Percentiles rank a stretch among this genome's conserved stretches.
Conservation (phyloP, 1,140 invertebrate species). For the Drosophila nigrodunni region DNA sequence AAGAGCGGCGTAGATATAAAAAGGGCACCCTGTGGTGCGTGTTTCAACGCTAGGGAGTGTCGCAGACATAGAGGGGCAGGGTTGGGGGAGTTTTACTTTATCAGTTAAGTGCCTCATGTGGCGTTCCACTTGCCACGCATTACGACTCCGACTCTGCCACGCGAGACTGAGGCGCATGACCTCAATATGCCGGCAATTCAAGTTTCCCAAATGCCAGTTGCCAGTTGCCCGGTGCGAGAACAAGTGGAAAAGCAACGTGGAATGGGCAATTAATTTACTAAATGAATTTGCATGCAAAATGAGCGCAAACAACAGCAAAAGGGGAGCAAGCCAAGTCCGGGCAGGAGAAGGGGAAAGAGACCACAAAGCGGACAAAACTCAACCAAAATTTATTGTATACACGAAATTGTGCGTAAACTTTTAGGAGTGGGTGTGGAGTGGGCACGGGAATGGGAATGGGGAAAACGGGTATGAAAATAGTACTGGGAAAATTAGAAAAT, state of each 20-base stretch:
- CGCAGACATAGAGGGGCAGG: background rate
- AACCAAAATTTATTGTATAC: slow-evolving; percentile 41
- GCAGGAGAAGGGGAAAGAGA: background rate
- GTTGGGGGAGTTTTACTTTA: slow-evolving; percentile 6
- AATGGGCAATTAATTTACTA: slow-evolving; percentile 82
- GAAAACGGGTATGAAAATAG: background rate
- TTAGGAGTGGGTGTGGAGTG: slow-evolving; percentile 22
- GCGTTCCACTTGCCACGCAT: slow-evolving; percentile 43
- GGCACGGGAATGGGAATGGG: background rate
- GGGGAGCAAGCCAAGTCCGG: background rate
- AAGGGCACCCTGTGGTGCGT: slow-evolving; percentile 8
- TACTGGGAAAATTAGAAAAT: slow-evolving; percentile 1
- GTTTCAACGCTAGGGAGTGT: no score
- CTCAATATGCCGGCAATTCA: slow-evolving; percentile 73
- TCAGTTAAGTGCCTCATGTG: slow-evolving; percentile 12
- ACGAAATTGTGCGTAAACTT: slow-evolving; percentile 66
- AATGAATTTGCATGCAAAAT: slow-evolving; percentile 82
- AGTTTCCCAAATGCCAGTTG: slow-evolving; percentile 3
- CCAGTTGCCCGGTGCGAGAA: slow-evolving; percentile 26
- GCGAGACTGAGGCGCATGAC: slow-evolving; percentile 74
- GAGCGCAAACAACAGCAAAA: slow-evolving; percentile 57
- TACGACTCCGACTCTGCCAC: slow-evolving; percentile 30
- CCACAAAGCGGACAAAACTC: slow-evolving; percentile 21
- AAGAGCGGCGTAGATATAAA: background rate
- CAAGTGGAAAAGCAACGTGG: slow-evolving; percentile 46